Evolutionary conservation across 2,113 vertebrate species (phyloP).

Genomic region (Spea bombifrons): DNA sequence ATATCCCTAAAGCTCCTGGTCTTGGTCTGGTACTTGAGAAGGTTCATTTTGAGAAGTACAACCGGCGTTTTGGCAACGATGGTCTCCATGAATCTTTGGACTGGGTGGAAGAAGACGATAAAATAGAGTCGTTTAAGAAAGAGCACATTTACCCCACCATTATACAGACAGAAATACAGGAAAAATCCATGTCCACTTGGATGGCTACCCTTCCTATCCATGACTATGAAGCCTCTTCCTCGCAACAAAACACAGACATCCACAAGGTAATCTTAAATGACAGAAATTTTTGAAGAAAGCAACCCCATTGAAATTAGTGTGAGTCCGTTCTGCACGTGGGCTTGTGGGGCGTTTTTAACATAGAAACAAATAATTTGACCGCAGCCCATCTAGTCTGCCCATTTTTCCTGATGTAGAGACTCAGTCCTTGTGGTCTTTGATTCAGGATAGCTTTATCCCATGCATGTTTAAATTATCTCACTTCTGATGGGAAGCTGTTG

Average conservation of each 20-base stretch:
- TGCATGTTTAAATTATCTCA: no score
- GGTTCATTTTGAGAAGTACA: slow-evolving; percentile 94
- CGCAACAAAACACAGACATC: slow-evolving; percentile 51
- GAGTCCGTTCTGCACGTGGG: no score
- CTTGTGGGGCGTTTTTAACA: no score
- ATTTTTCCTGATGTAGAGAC: no score
- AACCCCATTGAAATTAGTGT: no score
- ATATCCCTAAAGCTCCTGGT: slow-evolving; percentile 90
- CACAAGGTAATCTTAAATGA: slow-evolving; percentile 64
- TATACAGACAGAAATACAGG: slow-evolving; percentile 79
- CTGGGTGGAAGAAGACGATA: slow-evolving; percentile 76
- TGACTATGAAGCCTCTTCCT: slow-evolving; percentile 71
- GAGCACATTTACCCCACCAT: slow-evolving; percentile 90
- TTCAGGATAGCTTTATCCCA: no score
- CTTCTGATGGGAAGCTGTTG: no score
- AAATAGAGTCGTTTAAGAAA: slow-evolving; percentile 82
- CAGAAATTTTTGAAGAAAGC: no score
- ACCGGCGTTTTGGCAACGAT: slow-evolving; percentile 86
- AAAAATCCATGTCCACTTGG: slow-evolving; percentile 91
- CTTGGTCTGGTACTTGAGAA: slow-evolving; percentile 88
- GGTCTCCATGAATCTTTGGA: slow-evolving; percentile 88
- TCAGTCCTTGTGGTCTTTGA: no score
- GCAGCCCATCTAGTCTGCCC: no score
- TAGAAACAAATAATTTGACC: no score
- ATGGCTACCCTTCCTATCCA: slow-evolving; percentile 83